phyloP scores from a whole-genome alignment of 1,140 invertebrate species.

The Cherax destructor region DNA sequence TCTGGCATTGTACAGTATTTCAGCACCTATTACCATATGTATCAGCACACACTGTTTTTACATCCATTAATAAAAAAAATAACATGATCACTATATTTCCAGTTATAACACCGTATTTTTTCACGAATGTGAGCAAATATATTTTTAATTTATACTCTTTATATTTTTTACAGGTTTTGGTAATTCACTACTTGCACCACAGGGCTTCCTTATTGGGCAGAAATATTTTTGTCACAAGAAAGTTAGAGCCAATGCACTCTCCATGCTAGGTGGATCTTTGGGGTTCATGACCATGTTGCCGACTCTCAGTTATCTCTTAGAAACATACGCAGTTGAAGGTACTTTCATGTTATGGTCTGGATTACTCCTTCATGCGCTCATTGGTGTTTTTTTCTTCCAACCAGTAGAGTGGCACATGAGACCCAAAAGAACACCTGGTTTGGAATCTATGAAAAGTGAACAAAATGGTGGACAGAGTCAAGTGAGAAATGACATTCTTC shows the following conservation, averaged over 20 bases:
- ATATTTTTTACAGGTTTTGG: slow-evolving; percentile 24
- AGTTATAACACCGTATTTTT: no score
- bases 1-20: no score
- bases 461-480: slow-evolving; percentile 26
- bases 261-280: slow-evolving; percentile 35
- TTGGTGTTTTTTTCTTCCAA: slow-evolving; percentile 36
- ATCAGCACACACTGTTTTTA: no score
- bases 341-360: slow-evolving; percentile 52
- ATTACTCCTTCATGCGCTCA: slow-evolving; percentile 39
- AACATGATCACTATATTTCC: no score
- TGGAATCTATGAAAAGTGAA: background rate
- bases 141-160: background rate
- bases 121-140: no score
- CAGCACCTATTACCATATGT: no score
- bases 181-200: slow-evolving; percentile 5
- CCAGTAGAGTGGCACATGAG: slow-evolving; percentile 46
- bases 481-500: slow-evolving; percentile 1
- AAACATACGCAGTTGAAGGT: slow-evolving; percentile 21
- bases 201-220: slow-evolving; percentile 42
- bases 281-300: slow-evolving; percentile 40
- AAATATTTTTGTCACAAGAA: slow-evolving; percentile 34
- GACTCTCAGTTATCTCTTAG: slow-evolving; percentile 22
- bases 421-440: slow-evolving; percentile 5
- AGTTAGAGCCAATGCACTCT: slow-evolving; percentile 44
- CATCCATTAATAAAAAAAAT: no score